phyloP scores from a whole-genome alignment of 1,140 invertebrate genomes.

The Dinothrombium tinctorium region DNA sequence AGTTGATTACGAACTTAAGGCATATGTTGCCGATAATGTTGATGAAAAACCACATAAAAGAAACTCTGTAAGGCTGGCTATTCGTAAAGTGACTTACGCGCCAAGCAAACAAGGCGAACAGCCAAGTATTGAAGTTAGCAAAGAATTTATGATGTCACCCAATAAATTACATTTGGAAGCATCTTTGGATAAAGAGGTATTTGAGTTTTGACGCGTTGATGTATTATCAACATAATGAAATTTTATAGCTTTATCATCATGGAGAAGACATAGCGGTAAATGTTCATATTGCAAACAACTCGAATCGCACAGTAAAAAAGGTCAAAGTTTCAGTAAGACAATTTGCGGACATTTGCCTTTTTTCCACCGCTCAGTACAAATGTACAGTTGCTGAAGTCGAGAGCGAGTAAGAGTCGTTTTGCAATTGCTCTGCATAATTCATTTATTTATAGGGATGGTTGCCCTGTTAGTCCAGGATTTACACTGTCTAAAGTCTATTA shows the following conservation, averaged over 20 bases:
- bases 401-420: constrained; percentile 94
- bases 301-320: constrained; percentile 94
- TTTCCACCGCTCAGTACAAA: constrained; percentile 96
- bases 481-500: constrained; percentile 93
- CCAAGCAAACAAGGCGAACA: constrained; percentile 91
- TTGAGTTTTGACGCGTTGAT: constrained; percentile 7
- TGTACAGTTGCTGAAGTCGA: constrained; percentile 95
- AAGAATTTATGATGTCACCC: constrained; percentile 98
- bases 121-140: constrained; percentile 89
- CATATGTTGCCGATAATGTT: constrained; percentile 57
- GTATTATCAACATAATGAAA: constrained; percentile 1
- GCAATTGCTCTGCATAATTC: no score
- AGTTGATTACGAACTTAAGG: constrained; percentile 65
- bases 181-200: constrained; percentile 82
- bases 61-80: constrained; percentile 24
- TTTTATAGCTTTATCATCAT: constrained; percentile 73
- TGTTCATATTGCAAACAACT: constrained; percentile 97
- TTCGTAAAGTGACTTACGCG: constrained; percentile 88
- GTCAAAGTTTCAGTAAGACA: constrained; percentile 94
- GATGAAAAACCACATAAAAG: constrained; percentile 50
- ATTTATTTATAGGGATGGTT: constrained; percentile 51
- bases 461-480: constrained; percentile 87
- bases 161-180: constrained; percentile 93
- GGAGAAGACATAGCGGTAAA: constrained; percentile 94
- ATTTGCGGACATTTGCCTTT: constrained; percentile 96